Percentiles rank a stretch among this genome's conserved stretches.
phyloP scores from a whole-genome alignment of 2,797 vertebrate genomes.

The Karalla daura region DNA sequence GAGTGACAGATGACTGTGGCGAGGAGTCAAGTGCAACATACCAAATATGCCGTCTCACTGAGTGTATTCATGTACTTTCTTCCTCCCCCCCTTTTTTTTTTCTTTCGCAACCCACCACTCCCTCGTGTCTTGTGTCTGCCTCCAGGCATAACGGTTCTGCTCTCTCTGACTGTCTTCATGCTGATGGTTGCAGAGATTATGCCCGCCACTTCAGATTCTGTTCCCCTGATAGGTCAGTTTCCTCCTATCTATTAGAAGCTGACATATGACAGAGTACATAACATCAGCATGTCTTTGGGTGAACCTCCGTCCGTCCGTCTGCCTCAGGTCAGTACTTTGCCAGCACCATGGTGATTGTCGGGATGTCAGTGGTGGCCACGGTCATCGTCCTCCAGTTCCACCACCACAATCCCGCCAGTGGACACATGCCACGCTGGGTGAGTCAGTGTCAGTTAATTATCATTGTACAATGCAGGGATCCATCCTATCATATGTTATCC shows the following conservation, averaged over 20 bases:
- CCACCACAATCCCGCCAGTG: conserved; percentile 84
- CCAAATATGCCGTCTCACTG: conserved; percentile 35
- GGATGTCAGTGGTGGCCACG: conserved; percentile 87
- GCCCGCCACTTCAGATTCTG: conserved; percentile 86
- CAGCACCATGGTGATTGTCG: conserved; percentile 89
- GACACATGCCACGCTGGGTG: conserved; percentile 85
- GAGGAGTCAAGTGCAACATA: conserved; percentile 44
- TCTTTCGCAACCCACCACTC: conserved; percentile 30
- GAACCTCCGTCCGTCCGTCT: conserved; percentile 1
- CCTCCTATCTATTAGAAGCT: background rate
- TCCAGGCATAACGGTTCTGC: conserved; percentile 85
- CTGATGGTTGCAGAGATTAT: conserved; percentile 88
- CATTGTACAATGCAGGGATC: background rate
- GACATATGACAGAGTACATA: background rate
- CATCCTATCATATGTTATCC: too few relatives aligned
- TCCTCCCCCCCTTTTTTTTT: conserved; percentile 29
- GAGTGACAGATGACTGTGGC: conserved; percentile 34
- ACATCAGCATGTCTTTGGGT: background rate
- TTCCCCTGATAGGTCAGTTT: conserved; percentile 83
- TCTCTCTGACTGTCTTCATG: conserved; percentile 87
- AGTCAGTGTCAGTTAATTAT: conserved; percentile 23
- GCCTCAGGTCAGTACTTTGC: conserved; percentile 86
- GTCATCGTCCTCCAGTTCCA: conserved; percentile 87
- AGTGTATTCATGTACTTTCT: conserved; percentile 14
- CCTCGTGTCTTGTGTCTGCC: conserved; percentile 43